phyloP scores from a whole-genome alignment of 1,140 invertebrate species.

The Trichonephila inaurata region DNA sequence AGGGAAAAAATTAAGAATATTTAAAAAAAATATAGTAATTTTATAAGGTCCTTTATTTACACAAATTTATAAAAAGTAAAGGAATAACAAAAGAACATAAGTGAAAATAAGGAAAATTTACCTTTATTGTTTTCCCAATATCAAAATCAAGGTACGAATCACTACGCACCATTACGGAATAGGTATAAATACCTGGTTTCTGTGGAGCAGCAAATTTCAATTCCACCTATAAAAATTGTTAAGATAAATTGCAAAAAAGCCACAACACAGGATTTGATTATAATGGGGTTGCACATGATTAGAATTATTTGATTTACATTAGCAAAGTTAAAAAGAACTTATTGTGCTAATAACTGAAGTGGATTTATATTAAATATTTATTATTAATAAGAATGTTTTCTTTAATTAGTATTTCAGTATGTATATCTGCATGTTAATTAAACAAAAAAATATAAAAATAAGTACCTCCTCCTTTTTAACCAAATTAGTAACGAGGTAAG shows the following conservation, averaged over 20 bases:
- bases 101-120: conserved; percentile 78
- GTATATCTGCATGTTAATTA: not conserved
- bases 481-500: conserved; percentile 89
- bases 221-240: conserved; percentile 86
- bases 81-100: not conserved
- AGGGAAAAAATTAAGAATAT: not conserved
- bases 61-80: not conserved
- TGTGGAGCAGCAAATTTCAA: conserved; percentile 97
- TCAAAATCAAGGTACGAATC: conserved; percentile 98
- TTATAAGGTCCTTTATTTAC: not conserved
- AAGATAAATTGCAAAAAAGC: not conserved
- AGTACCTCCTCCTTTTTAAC: conserved; percentile 82
- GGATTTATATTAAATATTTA: too few relatives aligned
- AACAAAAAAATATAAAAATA: conserved; percentile 39
- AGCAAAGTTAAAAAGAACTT: too few relatives aligned
- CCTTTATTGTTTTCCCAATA: conserved; percentile 94
- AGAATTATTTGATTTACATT: too few relatives aligned
- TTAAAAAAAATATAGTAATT: not conserved
- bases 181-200: conserved; percentile 95
- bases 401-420: too few relatives aligned
- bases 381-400: too few relatives aligned
- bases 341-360: too few relatives aligned
- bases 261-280: too few relatives aligned
- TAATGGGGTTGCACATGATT: too few relatives aligned
- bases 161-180: conserved; percentile 95